phyloP scores from a whole-genome alignment of 2,113 vertebrate species.

The Halichoerus grypus region DNA sequence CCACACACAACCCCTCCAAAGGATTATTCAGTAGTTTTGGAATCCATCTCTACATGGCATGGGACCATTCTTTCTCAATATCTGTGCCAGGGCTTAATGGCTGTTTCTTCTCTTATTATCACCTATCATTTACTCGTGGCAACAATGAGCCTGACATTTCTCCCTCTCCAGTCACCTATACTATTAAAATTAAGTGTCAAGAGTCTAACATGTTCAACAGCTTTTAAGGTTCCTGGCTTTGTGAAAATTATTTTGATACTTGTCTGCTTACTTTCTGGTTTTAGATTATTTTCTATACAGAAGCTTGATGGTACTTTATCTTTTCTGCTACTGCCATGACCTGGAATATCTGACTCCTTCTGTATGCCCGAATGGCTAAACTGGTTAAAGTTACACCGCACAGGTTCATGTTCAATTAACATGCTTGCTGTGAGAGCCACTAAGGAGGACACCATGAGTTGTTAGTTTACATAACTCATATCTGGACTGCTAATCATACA shows the following conservation, averaged over 20 bases:
- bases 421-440: background rate
- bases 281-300: background rate
- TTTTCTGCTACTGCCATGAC: background rate
- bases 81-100: background rate
- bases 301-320: background rate
- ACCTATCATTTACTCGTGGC: background rate
- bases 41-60: background rate
- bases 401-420: background rate
- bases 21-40: background rate
- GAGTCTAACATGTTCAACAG: background rate
- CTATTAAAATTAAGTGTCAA: background rate
- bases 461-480: background rate
- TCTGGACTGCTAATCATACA: background rate
- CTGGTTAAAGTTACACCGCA: background rate
- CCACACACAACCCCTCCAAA: background rate
- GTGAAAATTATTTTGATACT: slow-evolving; percentile 45
- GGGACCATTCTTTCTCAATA: background rate
- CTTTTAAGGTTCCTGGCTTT: slow-evolving; percentile 26
- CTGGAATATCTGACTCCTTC: background rate
- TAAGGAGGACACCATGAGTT: background rate
- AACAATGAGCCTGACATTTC: slow-evolving; percentile 25
- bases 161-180: background rate
- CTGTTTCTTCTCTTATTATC: background rate
- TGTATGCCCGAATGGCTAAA: background rate
- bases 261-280: background rate